phyloP scores from a whole-genome alignment of 2,797 vertebrate genomes.

The Scomberomorus guttatus region DNA sequence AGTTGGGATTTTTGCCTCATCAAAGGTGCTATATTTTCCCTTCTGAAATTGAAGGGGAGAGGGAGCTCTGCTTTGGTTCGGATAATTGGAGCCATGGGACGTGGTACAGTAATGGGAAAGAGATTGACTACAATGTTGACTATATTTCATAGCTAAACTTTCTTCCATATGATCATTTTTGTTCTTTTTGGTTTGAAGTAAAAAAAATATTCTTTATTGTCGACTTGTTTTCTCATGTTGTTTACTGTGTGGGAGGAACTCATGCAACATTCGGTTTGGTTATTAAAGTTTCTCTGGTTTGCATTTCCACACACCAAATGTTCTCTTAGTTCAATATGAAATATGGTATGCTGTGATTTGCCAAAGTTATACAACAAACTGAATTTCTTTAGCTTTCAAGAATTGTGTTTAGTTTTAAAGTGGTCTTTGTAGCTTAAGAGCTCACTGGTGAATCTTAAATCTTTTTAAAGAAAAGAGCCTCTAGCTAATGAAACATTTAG shows the following conservation, averaged over 20 bases:
- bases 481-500: conserved; percentile 36
- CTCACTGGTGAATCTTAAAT: conserved; percentile 6
- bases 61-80: conserved; percentile 35
- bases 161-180: conserved; percentile 13
- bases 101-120: conserved; percentile 36
- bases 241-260: conserved; percentile 1
- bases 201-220: conserved; percentile 16
- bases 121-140: conserved; percentile 46
- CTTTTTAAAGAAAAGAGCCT: background rate
- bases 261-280: conserved; percentile 1
- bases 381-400: conserved; percentile 10
- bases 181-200: conserved; percentile 22
- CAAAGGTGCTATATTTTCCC: conserved; percentile 61
- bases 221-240: conserved; percentile 6
- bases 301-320: conserved; percentile 16
- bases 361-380: conserved; percentile 6
- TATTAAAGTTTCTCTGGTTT: conserved; percentile 32
- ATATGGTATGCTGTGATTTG: background rate
- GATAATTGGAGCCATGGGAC: conserved; percentile 69
- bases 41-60: conserved; percentile 44
- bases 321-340: conserved; percentile 1
- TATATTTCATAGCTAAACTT: conserved; percentile 49
- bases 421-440: conserved; percentile 20
- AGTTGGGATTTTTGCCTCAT: conserved; percentile 53
- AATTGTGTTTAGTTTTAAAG: conserved; percentile 16